Evolutionary conservation across 2,797 vertebrate species (phyloP), one percentile per base, ranked within the genome.

Genomic region (Notamacropus eugenii): DNA sequence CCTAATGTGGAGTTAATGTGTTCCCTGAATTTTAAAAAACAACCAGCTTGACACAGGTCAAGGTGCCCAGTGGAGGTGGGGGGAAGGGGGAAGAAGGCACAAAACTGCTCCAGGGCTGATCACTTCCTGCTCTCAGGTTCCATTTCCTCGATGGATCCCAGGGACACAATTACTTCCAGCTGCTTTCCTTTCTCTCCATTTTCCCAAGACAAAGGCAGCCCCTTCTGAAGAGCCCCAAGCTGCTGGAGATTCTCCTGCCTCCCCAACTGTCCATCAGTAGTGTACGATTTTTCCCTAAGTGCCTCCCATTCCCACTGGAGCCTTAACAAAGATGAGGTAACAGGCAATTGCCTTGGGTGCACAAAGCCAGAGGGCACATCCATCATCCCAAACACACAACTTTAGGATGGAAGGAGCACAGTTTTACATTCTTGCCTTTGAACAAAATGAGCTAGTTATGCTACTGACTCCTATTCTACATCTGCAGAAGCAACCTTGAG

Each of bases 91-190:
- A 92, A 92, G 95, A 87, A 82, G 96, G 92, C 95, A 55, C 31
- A 55, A 93, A 94, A 96, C 50, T 54, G 55, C 62, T 56, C 92
- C 6, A 3, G 57, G 74, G 58, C 74, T 87, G 74, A 87, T 87
- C 74, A 87, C 74, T 87, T 74, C 56, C 31, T 34, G 3, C 82
- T 55, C 94, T 82, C 46, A 91, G 91, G 92, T 0, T 93, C 74
- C 59, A 55, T 55, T 96, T 97, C 74, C 92, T 93, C 56, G 56
- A 91, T 95, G 54, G 93, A 96, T 92, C 94, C 62, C 40, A 57
- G 94, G 29, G 93, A 93, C 93, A 55, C 52, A 0, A 0, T 56
- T 56, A n/a, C 40, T 91, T 95, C 91, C 46, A 90, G 55, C 55
- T 11, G 31, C 31, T 12, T 87, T 50, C 40, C 56, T 90, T 1